phyloP scores from a whole-genome alignment of 2,113 vertebrate species.

The Gambusia holbrooki region DNA sequence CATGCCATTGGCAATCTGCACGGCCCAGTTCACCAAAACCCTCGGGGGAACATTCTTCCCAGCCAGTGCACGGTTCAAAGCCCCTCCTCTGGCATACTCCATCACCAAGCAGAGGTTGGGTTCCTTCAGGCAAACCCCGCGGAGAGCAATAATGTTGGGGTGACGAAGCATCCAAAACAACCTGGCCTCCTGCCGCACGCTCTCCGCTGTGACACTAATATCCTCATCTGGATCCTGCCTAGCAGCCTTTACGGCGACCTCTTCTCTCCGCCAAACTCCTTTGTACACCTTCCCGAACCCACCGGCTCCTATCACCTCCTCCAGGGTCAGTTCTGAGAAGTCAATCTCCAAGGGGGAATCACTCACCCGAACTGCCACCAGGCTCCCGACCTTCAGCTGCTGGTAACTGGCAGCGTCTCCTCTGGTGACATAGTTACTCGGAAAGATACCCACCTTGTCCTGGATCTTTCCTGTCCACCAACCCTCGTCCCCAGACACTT shows the following conservation, averaged over 20 bases:
- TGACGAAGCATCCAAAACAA: constrained; percentile 91
- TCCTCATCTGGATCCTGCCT: constrained; percentile 90
- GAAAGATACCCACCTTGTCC: constrained; percentile 91
- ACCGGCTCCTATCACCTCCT: constrained; percentile 91
- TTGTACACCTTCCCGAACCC: constrained; percentile 92
- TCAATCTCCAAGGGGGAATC: constrained; percentile 85
- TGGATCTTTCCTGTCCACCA: constrained; percentile 93
- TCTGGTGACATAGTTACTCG: constrained; percentile 88
- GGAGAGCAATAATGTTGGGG: constrained; percentile 88
- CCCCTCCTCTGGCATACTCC: constrained; percentile 90
- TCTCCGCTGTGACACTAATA: constrained; percentile 85
- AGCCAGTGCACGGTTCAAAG: constrained; percentile 87
- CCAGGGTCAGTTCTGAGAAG: constrained; percentile 86
- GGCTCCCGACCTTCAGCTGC: constrained; percentile 67
- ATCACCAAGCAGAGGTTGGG: constrained; percentile 92
- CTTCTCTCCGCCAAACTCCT: constrained; percentile 83
- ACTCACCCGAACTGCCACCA: constrained; percentile 68
- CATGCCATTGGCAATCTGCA: constrained; percentile 92
- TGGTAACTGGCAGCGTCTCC: constrained; percentile 75
- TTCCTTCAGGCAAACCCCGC: constrained; percentile 86
- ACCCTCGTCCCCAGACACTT: constrained; percentile 91
- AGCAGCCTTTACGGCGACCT: constrained; percentile 90
- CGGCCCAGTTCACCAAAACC: constrained; percentile 93
- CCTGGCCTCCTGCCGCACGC: constrained; percentile 88
- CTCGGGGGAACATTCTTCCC: constrained; percentile 88